phyloP scores from a whole-genome alignment of 2,797 vertebrate species.

The Iguana delicatissima region DNA sequence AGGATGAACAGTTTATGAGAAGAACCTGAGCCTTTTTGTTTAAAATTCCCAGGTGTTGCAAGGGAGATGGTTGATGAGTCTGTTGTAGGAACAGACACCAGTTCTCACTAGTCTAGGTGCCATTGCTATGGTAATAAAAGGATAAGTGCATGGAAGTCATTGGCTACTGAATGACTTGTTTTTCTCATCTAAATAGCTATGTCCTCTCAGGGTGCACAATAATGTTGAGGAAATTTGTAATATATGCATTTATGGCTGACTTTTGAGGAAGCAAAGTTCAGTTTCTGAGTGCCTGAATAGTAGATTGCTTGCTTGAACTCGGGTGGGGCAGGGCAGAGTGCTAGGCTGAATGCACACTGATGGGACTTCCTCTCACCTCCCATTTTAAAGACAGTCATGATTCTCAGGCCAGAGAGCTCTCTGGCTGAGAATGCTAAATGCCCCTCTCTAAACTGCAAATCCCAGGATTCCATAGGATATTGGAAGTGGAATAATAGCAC shows the following conservation, averaged over 20 bases:
- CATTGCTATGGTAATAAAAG: not conserved
- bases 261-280: slow-evolving; percentile 28
- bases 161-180: not conserved
- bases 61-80: not conserved
- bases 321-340: not conserved
- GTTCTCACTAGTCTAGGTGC: not conserved
- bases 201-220: too few species aligned
- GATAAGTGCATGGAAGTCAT: not conserved
- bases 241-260: not conserved
- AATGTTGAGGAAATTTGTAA: not conserved
- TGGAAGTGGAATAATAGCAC: too few species aligned
- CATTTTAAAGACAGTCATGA: slow-evolving; percentile 24
- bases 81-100: not conserved
- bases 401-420: too few species aligned
- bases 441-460: too few species aligned
- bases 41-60: not conserved
- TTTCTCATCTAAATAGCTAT: not conserved
- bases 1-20: not conserved
- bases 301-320: slow-evolving; percentile 14
- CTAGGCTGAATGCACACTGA: not conserved
- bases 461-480: too few species aligned
- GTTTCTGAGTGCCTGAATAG: not conserved
- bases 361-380: slow-evolving; percentile 16
- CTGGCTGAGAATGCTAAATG: too few species aligned
- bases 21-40: not conserved